These are phyloP conservation scores for Rhadinocentrus ornatus DNA, from an alignment of 2,797 vertebrate genomes.

Conservation along the genomic window DNA sequence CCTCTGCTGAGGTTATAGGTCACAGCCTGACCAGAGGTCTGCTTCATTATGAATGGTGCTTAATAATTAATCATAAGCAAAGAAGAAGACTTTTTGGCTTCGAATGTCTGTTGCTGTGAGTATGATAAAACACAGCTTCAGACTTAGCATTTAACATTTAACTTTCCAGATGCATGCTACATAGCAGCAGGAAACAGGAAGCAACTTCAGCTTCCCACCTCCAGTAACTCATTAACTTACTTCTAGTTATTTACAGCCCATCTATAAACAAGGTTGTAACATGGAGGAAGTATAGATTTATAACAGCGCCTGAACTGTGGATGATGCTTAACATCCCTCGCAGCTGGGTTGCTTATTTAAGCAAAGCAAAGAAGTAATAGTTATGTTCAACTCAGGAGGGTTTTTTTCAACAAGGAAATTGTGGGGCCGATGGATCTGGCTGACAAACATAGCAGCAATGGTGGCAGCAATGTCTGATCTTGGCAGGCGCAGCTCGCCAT, in stretches of 20 bases:
- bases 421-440: neutral
- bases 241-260: neutral
- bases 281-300: neutral
- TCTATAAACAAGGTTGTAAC: neutral
- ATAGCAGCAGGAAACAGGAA: neutral
- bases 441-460: neutral
- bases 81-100: neutral
- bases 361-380: neutral
- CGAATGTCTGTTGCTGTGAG: neutral
- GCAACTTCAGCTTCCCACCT: too few species aligned
- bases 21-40: slow-evolving; percentile 5
- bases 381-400: neutral
- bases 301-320: neutral
- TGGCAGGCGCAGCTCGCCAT: neutral
- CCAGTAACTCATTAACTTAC: neutral
- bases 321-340: neutral
- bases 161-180: neutral
- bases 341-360: neutral
- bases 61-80: slow-evolving; percentile 30
- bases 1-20: slow-evolving; percentile 37
- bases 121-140: neutral
- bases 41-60: slow-evolving; percentile 32
- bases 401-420: neutral
- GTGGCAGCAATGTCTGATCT: neutral
- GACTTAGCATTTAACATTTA: neutral